These are phyloP conservation scores for Hypsopygia costalis DNA, from an alignment of 2,888 invertebrate genomes.

Conservation along the genomic window DNA sequence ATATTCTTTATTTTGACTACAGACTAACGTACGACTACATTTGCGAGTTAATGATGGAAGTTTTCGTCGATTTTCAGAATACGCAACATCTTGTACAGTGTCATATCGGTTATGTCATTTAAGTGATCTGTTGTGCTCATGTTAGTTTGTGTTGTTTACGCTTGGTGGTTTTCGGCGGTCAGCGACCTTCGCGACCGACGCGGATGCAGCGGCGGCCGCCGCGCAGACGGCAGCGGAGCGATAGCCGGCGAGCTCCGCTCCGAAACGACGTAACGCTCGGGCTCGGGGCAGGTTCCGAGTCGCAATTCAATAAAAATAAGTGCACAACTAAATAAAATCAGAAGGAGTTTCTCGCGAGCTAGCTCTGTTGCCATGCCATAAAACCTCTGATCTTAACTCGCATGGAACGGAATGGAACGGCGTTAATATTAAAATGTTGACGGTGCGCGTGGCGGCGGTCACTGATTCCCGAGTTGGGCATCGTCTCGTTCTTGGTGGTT, in stretches of 20 bases:
- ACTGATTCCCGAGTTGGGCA: conserved; percentile 46
- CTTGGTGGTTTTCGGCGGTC: conserved; percentile 66
- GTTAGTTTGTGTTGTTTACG: conserved; percentile 48
- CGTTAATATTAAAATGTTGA: conserved; percentile 36
- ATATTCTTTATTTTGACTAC: too few species aligned
- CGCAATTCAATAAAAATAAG: conserved; percentile 46
- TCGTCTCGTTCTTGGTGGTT: conserved; percentile 54
- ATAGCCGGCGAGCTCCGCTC: conserved; percentile 17
- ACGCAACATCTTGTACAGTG: too few species aligned
- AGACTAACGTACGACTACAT: too few species aligned
- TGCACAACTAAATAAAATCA: conserved; percentile 35
- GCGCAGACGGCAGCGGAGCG: conserved; percentile 23
- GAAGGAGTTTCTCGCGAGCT: conserved; percentile 29
- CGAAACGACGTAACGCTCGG: conserved; percentile 39
- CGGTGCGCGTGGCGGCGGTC: conserved; percentile 57
- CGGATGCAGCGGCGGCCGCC: conserved; percentile 33
- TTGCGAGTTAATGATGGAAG: too few species aligned
- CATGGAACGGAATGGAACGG: conserved; percentile 49
- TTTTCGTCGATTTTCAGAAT: too few species aligned
- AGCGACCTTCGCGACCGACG: conserved; percentile 67
- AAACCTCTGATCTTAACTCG: conserved; percentile 43
- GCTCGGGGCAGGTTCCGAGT: conserved; percentile 45
- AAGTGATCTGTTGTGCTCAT: conserved; percentile 15
- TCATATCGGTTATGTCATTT: conserved; percentile 17
- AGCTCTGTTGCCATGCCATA: conserved; percentile 42